These are phyloP conservation scores for Lordiphosa fenestrarum DNA, from an alignment of 2,888 invertebrate species.

Conservation along the genomic window DNA sequence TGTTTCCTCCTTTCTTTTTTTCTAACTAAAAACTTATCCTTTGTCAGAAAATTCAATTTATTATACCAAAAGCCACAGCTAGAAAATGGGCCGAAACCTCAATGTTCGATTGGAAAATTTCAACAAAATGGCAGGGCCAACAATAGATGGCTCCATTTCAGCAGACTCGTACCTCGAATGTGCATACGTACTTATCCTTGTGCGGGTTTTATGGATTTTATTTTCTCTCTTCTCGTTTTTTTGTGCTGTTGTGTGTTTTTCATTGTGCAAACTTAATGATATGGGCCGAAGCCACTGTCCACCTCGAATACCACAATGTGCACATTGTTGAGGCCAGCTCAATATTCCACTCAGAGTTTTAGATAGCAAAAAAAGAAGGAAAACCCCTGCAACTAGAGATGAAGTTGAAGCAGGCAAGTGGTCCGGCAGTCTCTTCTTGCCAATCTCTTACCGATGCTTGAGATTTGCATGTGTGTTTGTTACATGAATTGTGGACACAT, in stretches of 20 bases:
- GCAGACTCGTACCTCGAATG: neutral
- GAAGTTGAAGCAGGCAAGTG: slow-evolving; percentile 49
- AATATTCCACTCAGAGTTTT: slow-evolving; percentile 14
- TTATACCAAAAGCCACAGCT: slow-evolving; percentile 35
- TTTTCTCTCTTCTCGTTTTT: slow-evolving; percentile 8
- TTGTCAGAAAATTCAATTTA: slow-evolving; percentile 30
- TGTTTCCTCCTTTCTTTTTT: neutral
- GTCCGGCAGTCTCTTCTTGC: slow-evolving; percentile 32
- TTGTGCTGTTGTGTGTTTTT: slow-evolving; percentile 19
- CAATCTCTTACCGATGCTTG: slow-evolving; percentile 39
- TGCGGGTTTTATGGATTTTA: slow-evolving; percentile 47
- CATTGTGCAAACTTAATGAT: slow-evolving; percentile 64
- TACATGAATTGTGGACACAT: slow-evolving; percentile 35
- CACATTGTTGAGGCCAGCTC: slow-evolving; percentile 36
- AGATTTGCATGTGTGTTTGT: slow-evolving; percentile 59
- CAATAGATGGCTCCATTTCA: slow-evolving; percentile 42
- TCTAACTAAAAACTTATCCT: neutral
- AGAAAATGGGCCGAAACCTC: slow-evolving; percentile 45
- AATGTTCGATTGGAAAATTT: slow-evolving; percentile 58
- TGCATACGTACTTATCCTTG: slow-evolving; percentile 37
- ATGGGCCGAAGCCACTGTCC: slow-evolving; percentile 47
- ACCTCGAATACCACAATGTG: slow-evolving; percentile 26
- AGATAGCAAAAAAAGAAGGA: slow-evolving; percentile 14
- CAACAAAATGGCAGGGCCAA: slow-evolving; percentile 53
- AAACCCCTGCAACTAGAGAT: slow-evolving; percentile 6